Base-by-base conservation (phyloP, 2,797 vertebrate species). In the Ptychobarbus kaznakovi region DNA sequence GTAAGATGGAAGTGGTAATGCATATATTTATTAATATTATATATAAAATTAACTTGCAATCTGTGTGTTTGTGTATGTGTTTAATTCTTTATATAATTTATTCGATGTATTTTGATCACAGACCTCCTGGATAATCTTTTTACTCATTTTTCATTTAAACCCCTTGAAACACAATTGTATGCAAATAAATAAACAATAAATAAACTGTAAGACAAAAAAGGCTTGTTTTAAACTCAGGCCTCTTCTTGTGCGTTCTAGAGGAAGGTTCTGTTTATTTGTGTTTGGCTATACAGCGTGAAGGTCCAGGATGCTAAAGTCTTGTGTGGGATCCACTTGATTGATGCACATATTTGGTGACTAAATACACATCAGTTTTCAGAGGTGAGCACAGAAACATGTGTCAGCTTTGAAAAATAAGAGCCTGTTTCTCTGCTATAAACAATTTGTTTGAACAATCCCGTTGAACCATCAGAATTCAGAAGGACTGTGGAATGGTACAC, bases 331-430 rank as follows among this genome's bases (percentile, higher is more conserved):
- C 7, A 18, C 25, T 49, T 92, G 92, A 93, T 81, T 91, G 91
- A 93, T 90, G 87, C 81, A 86, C 75, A 85, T 92, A 90, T 92
- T 93, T 92, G 86, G 86, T 92, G 87, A 92, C 87, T 74, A 91
- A 94, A 93, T 86, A 91, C 58, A 80, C 82, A 53, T 70, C 2
- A 74, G 85, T 44, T 61, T 35, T 4, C 66, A 58, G 86, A 65
- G 84, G 65, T 76, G 13, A 5, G 49, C 38, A 68, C 25, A 83
- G 81, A 83, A 66, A 73, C 20, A 9, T 46, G 61, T 63, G 58
- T 56, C 38, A 40, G 69, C 73, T 87, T 88, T 85, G 63, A 61
- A 85, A 89, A 87, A 89, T 73, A 85, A 51, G 51, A 58, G 32
- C 35, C n/a, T 61, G 53, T 38, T 68, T 68, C 20, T 80, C 22